Evolutionary conservation across 2,113 vertebrate genomes (phyloP), one percentile per base, ranked within the genome.

Genomic region (Ciconia boyciana): DNA sequence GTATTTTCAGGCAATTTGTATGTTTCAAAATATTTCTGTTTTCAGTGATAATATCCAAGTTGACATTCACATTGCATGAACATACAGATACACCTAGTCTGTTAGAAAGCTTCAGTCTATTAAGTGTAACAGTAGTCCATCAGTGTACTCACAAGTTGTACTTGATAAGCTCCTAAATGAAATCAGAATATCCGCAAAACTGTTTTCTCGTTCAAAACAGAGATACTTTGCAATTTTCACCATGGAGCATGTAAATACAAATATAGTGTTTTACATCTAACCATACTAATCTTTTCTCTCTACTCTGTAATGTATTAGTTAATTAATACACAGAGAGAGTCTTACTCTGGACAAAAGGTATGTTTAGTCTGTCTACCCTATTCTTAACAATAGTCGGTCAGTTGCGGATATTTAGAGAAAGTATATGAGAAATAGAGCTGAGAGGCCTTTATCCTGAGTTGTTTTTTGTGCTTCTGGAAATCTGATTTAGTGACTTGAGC

Each of bases 81-180:
- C 11, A 3, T 70, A 26, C 0, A 2, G 19, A 41, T 78, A 60
- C 5, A 29, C 11, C 4, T 41, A 7, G 2, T 36, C 6, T 72
- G 10, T 78, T 83, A 39, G 28, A 72, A 77, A 43, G 43, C 31
- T 94, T 81, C 21, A 32, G 6, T 70, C 43, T 70, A 3, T 29
- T 76, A 52, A 43, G 69, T 61, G 36, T 46, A 71, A 13, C 15
- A 48, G 51, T 13, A 34, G 52, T 69, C 48, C 24, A 4, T 84
- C 55, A 19, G 4, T 32, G 41, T 74, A 29, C 29, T 79, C 87
- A 7, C 3, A 79, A 49, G 11, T 22, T 75, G 15, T 61, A 32
- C n/a, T 76, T 83, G 17, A 24, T 52, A 92, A 69, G 34, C 26
- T 88, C 34, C 34, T 74, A 26, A 64, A 28, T 85, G 39, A 78